Evolutionary conservation across 2,888 invertebrate genomes (phyloP).

Genomic region (Rapana venosa): DNA sequence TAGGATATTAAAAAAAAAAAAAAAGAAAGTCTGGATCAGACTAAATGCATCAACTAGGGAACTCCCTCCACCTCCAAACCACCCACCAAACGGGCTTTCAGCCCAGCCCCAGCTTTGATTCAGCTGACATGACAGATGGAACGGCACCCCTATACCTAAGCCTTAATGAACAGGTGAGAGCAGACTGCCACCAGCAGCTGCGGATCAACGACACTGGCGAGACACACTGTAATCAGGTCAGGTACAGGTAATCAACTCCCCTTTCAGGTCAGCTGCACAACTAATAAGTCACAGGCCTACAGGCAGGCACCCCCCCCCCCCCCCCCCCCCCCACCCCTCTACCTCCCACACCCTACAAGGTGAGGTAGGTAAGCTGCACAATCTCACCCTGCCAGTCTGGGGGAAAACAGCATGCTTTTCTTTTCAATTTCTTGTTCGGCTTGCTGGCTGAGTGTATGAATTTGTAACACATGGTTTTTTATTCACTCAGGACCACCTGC

Average conservation of each 20-base stretch:
- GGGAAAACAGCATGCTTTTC: neutral
- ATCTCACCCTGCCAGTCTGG: neutral
- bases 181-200: neutral
- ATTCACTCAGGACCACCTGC: slow-evolving; percentile 21
- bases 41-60: neutral
- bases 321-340: neutral
- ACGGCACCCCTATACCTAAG: neutral
- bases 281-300: slow-evolving; percentile 14
- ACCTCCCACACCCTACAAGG: neutral
- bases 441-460: neutral
- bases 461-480: neutral
- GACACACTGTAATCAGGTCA: slow-evolving; percentile 19
- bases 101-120: neutral
- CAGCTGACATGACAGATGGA: neutral
- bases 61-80: neutral
- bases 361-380: neutral
- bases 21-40: neutral
- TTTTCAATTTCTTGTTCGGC: neutral
- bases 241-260: slow-evolving; percentile 26
- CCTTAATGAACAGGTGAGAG: slow-evolving; percentile 27
- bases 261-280: slow-evolving; percentile 10
- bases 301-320: neutral
- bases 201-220: slow-evolving; percentile 11
- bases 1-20: too few relatives aligned
- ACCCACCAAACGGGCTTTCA: neutral